phyloP scores from a whole-genome alignment of 2,797 vertebrate species.

The Ptychadena robeensis region DNA sequence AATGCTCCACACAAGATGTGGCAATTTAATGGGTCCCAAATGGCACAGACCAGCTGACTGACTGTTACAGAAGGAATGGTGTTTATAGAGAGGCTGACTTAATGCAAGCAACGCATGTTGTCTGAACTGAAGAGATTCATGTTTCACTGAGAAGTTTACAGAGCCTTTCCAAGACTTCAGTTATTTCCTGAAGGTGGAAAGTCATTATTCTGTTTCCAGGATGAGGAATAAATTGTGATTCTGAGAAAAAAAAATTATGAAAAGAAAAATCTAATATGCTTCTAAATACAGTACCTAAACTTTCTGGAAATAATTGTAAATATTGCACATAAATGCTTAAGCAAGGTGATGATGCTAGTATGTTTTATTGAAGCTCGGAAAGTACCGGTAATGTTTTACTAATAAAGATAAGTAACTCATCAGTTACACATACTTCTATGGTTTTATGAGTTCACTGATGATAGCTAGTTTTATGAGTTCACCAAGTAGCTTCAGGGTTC shows the following conservation, averaged over 20 bases:
- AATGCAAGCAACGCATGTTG: slow-evolving; percentile 42
- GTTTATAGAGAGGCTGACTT: slow-evolving; percentile 54
- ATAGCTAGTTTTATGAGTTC: too few species aligned
- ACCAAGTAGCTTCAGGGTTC: too few species aligned
- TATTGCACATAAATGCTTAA: slow-evolving; percentile 5
- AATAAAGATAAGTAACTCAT: slow-evolving; percentile 30
- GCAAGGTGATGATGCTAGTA: slow-evolving; percentile 11
- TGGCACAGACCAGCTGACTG: slow-evolving; percentile 40
- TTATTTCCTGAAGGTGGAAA: slow-evolving; percentile 49
- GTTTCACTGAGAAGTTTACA: slow-evolving; percentile 57
- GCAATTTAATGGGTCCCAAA: slow-evolving; percentile 55
- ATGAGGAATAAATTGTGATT: slow-evolving; percentile 9
- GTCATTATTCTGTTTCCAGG: slow-evolving; percentile 29
- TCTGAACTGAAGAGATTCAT: slow-evolving; percentile 37
- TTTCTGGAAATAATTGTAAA: slow-evolving; percentile 14
- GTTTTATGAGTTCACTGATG: neutral
- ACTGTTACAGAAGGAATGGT: slow-evolving; percentile 56
- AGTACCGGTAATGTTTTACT: slow-evolving; percentile 3
- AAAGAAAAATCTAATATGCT: slow-evolving; percentile 12
- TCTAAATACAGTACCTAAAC: slow-evolving; percentile 10
- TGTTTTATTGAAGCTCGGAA: slow-evolving; percentile 41
- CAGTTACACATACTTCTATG: neutral
- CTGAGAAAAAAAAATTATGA: neutral
- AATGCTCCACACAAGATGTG: slow-evolving; percentile 45
- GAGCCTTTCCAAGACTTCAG: slow-evolving; percentile 46